Percentiles rank a stretch among this genome's conserved stretches.
phyloP scores from a whole-genome alignment of 2,797 vertebrate genomes.

The Ciconia nigra region DNA sequence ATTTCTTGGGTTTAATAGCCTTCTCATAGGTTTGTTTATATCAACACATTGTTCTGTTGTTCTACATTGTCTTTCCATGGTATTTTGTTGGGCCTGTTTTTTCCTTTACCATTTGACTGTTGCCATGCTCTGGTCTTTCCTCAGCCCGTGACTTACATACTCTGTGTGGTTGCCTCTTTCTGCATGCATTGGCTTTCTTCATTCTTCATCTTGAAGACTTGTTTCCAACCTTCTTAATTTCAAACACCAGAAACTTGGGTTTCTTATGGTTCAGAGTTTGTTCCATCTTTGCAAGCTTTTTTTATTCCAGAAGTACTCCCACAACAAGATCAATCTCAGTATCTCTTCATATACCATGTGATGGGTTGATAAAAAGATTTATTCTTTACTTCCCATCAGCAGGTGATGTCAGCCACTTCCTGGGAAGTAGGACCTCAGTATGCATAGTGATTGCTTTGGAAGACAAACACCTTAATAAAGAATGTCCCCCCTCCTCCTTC shows the following conservation, averaged over 20 bases:
- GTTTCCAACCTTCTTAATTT: neutral
- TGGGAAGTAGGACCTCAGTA: neutral
- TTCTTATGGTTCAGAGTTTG: neutral
- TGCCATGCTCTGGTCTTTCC: neutral
- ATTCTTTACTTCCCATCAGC: neutral
- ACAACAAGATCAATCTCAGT: neutral
- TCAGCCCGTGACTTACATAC: neutral
- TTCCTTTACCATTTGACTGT: neutral
- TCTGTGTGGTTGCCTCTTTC: neutral
- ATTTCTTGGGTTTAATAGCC: neutral
- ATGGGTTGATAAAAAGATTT: neutral
- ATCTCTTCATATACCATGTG: neutral
- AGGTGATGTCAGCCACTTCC: neutral
- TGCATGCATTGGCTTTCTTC: neutral
- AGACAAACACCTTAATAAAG: neutral
- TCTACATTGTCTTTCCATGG: neutral
- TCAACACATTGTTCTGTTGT: neutral
- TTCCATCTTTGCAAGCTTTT: neutral
- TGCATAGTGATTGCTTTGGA: neutral
- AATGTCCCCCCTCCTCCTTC: neutral
- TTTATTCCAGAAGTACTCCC: neutral
- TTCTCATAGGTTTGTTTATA: neutral
- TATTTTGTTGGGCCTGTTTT: neutral
- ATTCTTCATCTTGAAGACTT: neutral
- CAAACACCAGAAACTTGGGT: neutral